These are phyloP conservation scores for Lacerta bilineata DNA, from an alignment of 2,797 vertebrate genomes.

Conservation along the genomic window DNA sequence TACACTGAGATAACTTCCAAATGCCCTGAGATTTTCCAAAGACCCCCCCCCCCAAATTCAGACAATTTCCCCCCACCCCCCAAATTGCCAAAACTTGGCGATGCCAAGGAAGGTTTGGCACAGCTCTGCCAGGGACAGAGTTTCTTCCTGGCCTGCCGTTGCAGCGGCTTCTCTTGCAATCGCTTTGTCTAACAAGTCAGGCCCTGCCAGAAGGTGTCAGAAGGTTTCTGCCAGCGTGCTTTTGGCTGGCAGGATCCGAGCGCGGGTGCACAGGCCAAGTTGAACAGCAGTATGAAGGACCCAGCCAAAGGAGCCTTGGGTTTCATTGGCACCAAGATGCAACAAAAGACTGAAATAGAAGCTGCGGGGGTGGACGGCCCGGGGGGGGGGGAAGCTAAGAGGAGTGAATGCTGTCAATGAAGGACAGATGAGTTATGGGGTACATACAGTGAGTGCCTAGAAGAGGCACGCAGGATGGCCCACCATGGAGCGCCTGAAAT, in stretches of 20 bases:
- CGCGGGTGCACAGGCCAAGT: neutral
- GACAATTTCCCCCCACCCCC: neutral
- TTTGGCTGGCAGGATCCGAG: neutral
- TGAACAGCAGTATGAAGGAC: neutral
- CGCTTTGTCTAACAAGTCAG: neutral
- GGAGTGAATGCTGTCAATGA: too few species aligned
- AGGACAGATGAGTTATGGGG: neutral
- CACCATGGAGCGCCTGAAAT: too few species aligned
- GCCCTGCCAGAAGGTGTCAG: neutral
- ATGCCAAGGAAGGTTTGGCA: neutral
- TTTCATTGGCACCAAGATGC: conserved; percentile 26
- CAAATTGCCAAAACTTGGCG: neutral
- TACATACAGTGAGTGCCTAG: neutral
- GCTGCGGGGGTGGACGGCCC: neutral
- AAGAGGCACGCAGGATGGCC: too few species aligned
- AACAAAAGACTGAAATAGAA: conserved; percentile 23
- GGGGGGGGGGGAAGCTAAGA: neutral
- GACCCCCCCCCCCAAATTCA: neutral
- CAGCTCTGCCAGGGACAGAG: conserved; percentile 18
- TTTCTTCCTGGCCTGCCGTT: neutral
- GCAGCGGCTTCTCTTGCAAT: neutral
- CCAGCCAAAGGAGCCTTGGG: neutral
- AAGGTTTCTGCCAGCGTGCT: neutral
- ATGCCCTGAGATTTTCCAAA: neutral
- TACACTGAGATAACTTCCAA: neutral